A percentile compares a stretch with the other conserved stretches of the same genome.
Conservation (phyloP, 2,797 vertebrate genomes). For the Gymnodraco acuticeps region DNA sequence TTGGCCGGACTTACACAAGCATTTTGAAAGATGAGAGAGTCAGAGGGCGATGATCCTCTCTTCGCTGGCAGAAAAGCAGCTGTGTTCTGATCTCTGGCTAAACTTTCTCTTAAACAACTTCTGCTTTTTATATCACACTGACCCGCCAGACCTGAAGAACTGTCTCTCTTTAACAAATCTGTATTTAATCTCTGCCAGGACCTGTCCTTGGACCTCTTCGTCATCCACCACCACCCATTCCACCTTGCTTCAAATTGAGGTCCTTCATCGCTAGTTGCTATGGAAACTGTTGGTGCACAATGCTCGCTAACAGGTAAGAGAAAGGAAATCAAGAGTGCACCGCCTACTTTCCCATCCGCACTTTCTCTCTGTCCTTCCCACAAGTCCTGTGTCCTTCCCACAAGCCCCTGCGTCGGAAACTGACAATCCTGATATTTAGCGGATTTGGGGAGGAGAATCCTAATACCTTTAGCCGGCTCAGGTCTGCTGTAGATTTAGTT, state of each 20-base stretch:
- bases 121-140: constrained; percentile 72
- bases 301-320: constrained; percentile 76
- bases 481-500: constrained; percentile 67
- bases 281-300: constrained; percentile 83
- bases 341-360: constrained; percentile 58
- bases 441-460: constrained; percentile 65
- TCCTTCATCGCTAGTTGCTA: constrained; percentile 79
- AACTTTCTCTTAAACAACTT: constrained; percentile 72
- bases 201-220: constrained; percentile 73
- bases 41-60: neutral
- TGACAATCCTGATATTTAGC: constrained; percentile 77
- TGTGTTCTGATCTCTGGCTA: constrained; percentile 33
- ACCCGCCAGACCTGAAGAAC: constrained; percentile 50
- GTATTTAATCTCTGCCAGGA: constrained; percentile 73
- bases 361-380: constrained; percentile 65
- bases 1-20: neutral
- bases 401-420: constrained; percentile 52
- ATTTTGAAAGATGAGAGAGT: constrained; percentile 11
- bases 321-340: constrained; percentile 69
- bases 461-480: constrained; percentile 71
- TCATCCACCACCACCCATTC: constrained; percentile 23
- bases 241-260: constrained; percentile 60
- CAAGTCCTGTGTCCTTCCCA: constrained; percentile 56
- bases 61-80: neutral
- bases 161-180: constrained; percentile 74